Percentiles rank a stretch among this genome's conserved stretches.
These are phyloP conservation scores for Celastrina argiolus DNA, from an alignment of 2,888 invertebrate genomes.

Conservation along the genomic window DNA sequence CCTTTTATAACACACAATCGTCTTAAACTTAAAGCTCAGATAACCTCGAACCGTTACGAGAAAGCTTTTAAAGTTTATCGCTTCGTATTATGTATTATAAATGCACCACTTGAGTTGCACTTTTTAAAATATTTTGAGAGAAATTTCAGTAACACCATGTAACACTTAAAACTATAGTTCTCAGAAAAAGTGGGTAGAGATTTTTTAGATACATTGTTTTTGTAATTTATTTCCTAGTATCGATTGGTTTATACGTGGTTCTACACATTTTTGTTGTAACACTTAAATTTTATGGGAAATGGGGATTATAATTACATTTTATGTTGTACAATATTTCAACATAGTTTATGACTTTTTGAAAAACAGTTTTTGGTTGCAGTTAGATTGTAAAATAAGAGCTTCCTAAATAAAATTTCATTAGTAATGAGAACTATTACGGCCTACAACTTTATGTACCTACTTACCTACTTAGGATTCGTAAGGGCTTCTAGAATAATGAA, in stretches of 20 bases:
- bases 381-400: neutral
- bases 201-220: constrained; percentile 20
- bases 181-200: constrained; percentile 44
- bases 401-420: no score
- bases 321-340: neutral
- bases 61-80: constrained; percentile 70
- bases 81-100: constrained; percentile 65
- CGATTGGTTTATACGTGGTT: neutral
- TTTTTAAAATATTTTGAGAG: constrained; percentile 40
- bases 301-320: neutral
- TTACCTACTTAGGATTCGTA: neutral
- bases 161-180: constrained; percentile 43
- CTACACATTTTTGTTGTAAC: neutral
- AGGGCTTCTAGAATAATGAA: neutral
- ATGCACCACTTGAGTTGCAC: constrained; percentile 55
- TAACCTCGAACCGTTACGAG: constrained; percentile 50
- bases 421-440: no score
- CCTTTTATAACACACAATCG: constrained; percentile 29
- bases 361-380: neutral
- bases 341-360: neutral
- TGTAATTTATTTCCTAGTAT: constrained; percentile 15
- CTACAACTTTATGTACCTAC: neutral
- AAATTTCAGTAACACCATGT: constrained; percentile 36
- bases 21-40: constrained; percentile 52
- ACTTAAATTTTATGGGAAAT: neutral